Percentiles rank a stretch among this genome's conserved stretches.
These are phyloP conservation scores for Centropus unirufus DNA, from an alignment of 2,113 vertebrate genomes.

Conservation along the genomic window DNA sequence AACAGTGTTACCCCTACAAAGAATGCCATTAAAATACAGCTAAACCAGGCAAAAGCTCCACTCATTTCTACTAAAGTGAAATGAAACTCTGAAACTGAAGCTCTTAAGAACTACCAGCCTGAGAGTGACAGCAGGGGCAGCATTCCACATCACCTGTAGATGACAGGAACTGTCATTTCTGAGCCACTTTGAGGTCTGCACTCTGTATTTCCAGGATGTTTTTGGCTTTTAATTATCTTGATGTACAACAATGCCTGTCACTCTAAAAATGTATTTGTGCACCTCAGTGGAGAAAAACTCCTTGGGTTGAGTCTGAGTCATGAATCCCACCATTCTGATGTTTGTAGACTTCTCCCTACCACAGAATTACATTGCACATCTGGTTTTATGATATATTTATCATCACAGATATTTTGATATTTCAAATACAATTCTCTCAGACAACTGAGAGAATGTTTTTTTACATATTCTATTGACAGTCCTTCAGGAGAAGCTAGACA, in stretches of 20 bases:
- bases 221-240: not conserved
- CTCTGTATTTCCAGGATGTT: not conserved
- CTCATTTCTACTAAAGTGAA: not conserved
- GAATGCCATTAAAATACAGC: not conserved
- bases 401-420: not conserved
- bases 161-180: not conserved
- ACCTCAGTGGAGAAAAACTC: not conserved
- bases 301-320: not conserved
- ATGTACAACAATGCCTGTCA: not conserved
- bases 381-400: not conserved
- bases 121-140: not conserved
- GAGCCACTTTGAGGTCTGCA: not conserved
- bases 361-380: not conserved
- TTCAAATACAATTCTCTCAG: constrained; percentile 17
- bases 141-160: rapidly evolving
- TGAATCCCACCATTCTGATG: rapidly evolving
- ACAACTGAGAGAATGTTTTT: constrained; percentile 33
- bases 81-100: not conserved
- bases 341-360: not conserved
- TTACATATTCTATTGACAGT: constrained; percentile 53
- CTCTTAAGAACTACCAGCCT: not conserved
- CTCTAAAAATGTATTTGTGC: not conserved
- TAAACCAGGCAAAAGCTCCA: not conserved
- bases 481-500: constrained; percentile 30
- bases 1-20: not conserved